Evolutionary conservation across 30 jellyfish, hydroid and myxozoan genomes (phyloP).

Genomic region (Catostylus mosaicus): DNA sequence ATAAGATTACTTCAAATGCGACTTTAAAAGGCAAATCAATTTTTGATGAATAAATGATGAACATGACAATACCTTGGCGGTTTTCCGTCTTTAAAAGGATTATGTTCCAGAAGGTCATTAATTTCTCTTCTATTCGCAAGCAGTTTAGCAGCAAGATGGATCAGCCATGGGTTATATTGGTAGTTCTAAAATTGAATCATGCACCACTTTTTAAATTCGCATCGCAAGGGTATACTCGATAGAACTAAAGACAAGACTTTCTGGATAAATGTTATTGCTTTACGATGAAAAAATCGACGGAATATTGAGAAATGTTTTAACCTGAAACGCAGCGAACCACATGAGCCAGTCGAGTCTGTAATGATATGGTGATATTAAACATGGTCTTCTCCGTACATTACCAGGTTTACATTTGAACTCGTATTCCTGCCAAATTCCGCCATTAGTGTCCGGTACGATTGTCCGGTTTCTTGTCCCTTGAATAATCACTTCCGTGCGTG

Average conservation of each 20-base stretch:
- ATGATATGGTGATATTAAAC: slow-evolving; percentile 78
- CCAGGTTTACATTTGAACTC: slow-evolving; percentile 87
- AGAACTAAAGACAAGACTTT: no score
- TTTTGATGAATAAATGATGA: no score
- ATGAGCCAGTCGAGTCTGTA: slow-evolving; percentile 79
- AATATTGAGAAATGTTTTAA: no score
- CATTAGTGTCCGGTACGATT: slow-evolving; percentile 57
- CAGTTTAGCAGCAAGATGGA: slow-evolving; percentile 75
- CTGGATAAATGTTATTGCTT: no score
- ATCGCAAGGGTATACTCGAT: no score
- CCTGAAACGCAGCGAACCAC: slow-evolving; percentile 92
- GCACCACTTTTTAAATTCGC: background rate
- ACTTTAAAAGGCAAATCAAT: no score
- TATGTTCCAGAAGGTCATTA: slow-evolving; percentile 46
- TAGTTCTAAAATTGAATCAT: slow-evolving; percentile 50
- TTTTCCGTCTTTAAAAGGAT: slow-evolving; percentile 71
- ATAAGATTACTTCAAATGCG: no score
- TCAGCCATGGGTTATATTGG: slow-evolving; percentile 81
- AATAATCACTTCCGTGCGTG: slow-evolving; percentile 68
- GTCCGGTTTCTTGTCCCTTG: slow-evolving; percentile 79
- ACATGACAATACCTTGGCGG: slow-evolving; percentile 69
- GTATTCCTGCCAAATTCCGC: slow-evolving; percentile 80
- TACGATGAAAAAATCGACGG: no score
- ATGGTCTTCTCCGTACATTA: slow-evolving; percentile 65
- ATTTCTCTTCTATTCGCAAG: slow-evolving; percentile 56